These are phyloP conservation scores for Pissodes strobi DNA, from an alignment of 1,140 invertebrate species.

Conservation along the genomic window DNA sequence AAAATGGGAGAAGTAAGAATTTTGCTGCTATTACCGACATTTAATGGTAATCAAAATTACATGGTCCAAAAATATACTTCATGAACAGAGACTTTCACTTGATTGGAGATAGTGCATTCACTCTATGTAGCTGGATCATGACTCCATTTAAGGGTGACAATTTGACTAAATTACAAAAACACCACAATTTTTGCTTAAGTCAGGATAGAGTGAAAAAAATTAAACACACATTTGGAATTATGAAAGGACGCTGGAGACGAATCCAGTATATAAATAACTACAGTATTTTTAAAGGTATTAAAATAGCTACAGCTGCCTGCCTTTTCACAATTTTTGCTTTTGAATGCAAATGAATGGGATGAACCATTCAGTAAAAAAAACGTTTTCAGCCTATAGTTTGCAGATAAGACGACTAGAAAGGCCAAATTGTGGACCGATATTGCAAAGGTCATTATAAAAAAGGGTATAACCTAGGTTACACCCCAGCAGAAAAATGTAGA, in stretches of 20 bases:
- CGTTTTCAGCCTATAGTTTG: no score
- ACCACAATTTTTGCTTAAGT: background rate
- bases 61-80: background rate
- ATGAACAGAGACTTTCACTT: background rate
- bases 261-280: background rate
- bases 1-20: no score
- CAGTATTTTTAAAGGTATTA: background rate
- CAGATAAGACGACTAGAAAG: background rate
- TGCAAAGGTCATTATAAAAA: background rate
- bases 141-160: background rate
- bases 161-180: no score
- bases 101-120: background rate
- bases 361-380: background rate
- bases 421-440: background rate
- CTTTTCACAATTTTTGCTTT: constrained; percentile 2
- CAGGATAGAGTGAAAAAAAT: background rate
- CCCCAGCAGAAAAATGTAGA: background rate
- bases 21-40: no score
- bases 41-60: no score
- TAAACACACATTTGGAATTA: background rate
- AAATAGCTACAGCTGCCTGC: background rate
- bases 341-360: background rate
- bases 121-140: background rate
- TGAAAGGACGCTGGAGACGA: background rate
- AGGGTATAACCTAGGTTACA: background rate